phyloP scores from a whole-genome alignment of 1,140 invertebrate genomes.

The Pseudobourletiella spinata region DNA sequence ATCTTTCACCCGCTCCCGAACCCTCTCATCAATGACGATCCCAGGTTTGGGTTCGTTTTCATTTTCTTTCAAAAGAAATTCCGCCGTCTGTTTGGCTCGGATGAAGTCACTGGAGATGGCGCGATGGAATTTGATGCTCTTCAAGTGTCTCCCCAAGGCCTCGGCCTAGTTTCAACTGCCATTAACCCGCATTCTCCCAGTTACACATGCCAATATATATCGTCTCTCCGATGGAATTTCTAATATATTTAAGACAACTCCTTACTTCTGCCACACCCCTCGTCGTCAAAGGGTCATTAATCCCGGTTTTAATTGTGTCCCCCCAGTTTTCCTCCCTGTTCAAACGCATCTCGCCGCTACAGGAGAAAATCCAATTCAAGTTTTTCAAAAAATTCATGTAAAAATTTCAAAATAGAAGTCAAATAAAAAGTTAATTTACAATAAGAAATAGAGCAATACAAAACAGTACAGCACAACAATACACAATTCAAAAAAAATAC shows the following conservation, averaged over 20 bases:
- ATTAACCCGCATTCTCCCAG: background rate
- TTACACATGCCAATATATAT: background rate
- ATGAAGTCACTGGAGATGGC: background rate
- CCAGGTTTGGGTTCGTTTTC: background rate
- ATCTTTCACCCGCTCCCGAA: constrained; percentile 1
- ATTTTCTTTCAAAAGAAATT: background rate
- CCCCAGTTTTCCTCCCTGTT: background rate
- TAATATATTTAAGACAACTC: background rate
- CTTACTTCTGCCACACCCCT: constrained; percentile 1
- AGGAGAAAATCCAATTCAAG: background rate
- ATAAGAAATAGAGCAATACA: too few relatives aligned
- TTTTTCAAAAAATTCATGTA: background rate
- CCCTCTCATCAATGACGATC: background rate
- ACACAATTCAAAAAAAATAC: too few relatives aligned
- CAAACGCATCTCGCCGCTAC: constrained; percentile 3
- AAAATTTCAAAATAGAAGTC: background rate
- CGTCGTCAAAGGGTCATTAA: background rate
- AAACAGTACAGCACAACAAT: background rate
- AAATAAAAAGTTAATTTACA: background rate
- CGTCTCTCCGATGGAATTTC: background rate
- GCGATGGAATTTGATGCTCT: background rate
- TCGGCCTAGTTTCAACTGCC: background rate
- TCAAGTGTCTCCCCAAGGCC: background rate
- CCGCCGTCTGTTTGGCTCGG: background rate
- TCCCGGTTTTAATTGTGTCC: background rate